A percentile compares a stretch with the other conserved stretches of the same genome.
Evolutionary conservation across 2,113 vertebrate species (phyloP).

Genomic region (Seriola rivoliana): DNA sequence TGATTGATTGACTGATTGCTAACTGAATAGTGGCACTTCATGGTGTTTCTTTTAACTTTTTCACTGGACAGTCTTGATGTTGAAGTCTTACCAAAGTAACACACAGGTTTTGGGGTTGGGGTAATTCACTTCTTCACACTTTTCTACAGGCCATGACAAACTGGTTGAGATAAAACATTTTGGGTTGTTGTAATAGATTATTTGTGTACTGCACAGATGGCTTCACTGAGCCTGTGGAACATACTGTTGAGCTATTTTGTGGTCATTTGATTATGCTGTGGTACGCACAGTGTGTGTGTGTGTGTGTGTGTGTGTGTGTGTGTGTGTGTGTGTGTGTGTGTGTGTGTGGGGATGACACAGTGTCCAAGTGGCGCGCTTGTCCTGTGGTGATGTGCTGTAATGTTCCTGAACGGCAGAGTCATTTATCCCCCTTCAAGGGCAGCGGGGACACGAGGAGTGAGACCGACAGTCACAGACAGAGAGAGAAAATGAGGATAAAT

Average conservation of each 20-base stretch:
- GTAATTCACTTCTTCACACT: background rate
- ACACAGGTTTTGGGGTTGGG: background rate
- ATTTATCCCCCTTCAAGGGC: conserved; percentile 69
- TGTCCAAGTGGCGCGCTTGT: conserved; percentile 51
- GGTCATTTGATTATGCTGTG: conserved; percentile 1
- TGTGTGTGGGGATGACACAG: conserved; percentile 1
- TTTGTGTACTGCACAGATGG: conserved; percentile 13
- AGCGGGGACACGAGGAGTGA: conserved; percentile 38
- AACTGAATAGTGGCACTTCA: background rate
- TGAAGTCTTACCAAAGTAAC: background rate
- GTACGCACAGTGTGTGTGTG: conserved; percentile 3
- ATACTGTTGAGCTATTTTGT: conserved; percentile 13
- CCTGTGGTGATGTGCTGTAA: conserved; percentile 40
- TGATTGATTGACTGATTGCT: conserved; percentile 20
- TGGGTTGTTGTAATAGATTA: background rate
- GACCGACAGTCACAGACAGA: conserved; percentile 32
- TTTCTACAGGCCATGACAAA: background rate
- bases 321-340: conserved; percentile 14
- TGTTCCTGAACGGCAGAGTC: conserved; percentile 47
- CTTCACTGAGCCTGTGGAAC: background rate
- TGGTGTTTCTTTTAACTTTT: background rate
- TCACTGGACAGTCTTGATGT: background rate
- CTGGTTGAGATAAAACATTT: background rate
- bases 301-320: background rate
- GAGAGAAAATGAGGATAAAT: conserved; percentile 70